A percentile compares a stretch with the other conserved stretches of the same genome.
Evolutionary conservation across 2,113 vertebrate genomes (phyloP).

Genomic region (Peromyscus leucopus): DNA sequence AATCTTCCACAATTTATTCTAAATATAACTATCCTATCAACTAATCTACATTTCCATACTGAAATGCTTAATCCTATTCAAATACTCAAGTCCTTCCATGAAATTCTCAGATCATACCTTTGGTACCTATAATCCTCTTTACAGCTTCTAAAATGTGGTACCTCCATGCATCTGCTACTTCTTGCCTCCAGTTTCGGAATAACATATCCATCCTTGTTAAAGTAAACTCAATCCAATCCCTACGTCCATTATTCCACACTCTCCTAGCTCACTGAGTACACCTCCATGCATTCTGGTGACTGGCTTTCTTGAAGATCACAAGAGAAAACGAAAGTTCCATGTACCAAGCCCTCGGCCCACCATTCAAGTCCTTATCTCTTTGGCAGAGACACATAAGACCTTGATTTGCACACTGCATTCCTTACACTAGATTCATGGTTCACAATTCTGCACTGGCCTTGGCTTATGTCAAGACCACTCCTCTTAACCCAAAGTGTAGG

Average conservation of each 20-base stretch:
- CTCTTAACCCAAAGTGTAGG: neutral
- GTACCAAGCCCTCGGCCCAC: neutral
- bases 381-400: neutral
- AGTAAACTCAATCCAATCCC: constrained; percentile 58
- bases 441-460: neutral
- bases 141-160: constrained; percentile 56
- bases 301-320: constrained; percentile 12
- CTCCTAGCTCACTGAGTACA: neutral
- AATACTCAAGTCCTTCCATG: constrained; percentile 57
- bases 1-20: constrained; percentile 63
- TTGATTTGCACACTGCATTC: neutral
- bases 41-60: constrained; percentile 61
- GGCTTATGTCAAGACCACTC: neutral
- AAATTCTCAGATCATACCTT: constrained; percentile 66
- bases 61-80: constrained; percentile 55
- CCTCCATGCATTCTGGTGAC: neutral
- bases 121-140: constrained; percentile 65
- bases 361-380: constrained; percentile 11
- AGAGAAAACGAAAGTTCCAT: neutral
- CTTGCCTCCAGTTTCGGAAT: constrained; percentile 44
- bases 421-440: neutral
- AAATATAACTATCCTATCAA: constrained; percentile 57
- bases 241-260: constrained; percentile 39
- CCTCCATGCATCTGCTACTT: constrained; percentile 47
- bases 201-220: constrained; percentile 47